Evolutionary conservation across 2,888 invertebrate species (phyloP).

Genomic region (Drosophila tanythrix): DNA sequence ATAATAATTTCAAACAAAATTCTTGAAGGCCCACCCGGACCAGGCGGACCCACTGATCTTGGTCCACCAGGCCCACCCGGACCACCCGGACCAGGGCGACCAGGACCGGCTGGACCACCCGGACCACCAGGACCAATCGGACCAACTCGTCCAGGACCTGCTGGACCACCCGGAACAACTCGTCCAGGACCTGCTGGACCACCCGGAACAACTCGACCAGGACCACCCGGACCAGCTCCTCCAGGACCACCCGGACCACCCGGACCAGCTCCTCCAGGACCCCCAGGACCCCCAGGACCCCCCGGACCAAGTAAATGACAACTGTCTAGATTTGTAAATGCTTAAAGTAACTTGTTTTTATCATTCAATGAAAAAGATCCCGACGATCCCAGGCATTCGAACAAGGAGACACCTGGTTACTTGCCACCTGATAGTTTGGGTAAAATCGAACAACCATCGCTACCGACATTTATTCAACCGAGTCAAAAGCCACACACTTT

Average conservation of each 20-base stretch:
- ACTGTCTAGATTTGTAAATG: background rate
- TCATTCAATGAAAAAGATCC: slow-evolving; percentile 19
- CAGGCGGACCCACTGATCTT: slow-evolving; percentile 47
- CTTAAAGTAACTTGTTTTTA: background rate
- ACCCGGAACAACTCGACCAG: slow-evolving; percentile 66
- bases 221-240: slow-evolving; percentile 44
- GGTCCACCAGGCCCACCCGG: slow-evolving; percentile 74
- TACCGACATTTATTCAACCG: slow-evolving; percentile 67
- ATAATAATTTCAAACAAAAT: background rate
- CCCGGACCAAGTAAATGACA: slow-evolving; percentile 43
- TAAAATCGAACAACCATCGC: slow-evolving; percentile 82
- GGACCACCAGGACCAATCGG: slow-evolving; percentile 58
- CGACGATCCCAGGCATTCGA: slow-evolving; percentile 78
- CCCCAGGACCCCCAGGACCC: slow-evolving; percentile 51
- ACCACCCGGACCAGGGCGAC: slow-evolving; percentile 63
- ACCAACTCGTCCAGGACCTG: slow-evolving; percentile 60
- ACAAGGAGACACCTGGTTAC: slow-evolving; percentile 81
- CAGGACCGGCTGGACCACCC: slow-evolving; percentile 68
- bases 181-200: slow-evolving; percentile 65
- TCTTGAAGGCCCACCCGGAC: slow-evolving; percentile 49
- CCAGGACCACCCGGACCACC: slow-evolving; percentile 31
- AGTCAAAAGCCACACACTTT: slow-evolving; percentile 62
- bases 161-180: slow-evolving; percentile 73
- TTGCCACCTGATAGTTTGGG: slow-evolving; percentile 86
- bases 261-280: slow-evolving; percentile 38